Conservation (phyloP, 2,113 vertebrate genomes). For the Poecilia latipinna region DNA sequence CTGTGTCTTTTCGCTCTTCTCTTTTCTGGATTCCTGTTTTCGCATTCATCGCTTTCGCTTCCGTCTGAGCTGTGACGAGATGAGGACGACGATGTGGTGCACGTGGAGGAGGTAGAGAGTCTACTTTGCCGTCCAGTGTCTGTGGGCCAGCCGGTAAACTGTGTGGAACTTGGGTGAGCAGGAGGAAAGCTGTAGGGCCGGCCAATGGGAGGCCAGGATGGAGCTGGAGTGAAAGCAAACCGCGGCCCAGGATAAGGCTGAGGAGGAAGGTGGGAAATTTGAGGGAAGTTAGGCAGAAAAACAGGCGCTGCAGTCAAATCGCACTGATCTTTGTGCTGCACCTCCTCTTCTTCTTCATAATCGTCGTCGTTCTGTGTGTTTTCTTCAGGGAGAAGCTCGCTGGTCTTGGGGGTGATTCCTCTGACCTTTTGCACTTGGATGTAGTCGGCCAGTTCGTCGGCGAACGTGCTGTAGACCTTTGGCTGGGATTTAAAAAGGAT, state of each 20-base stretch:
- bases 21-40: slow-evolving; percentile 53
- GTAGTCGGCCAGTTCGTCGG: slow-evolving; percentile 86
- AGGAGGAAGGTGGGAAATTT: slow-evolving; percentile 14
- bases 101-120: slow-evolving; percentile 58
- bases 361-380: slow-evolving; percentile 41
- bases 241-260: slow-evolving; percentile 28
- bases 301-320: background rate
- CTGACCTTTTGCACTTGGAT: slow-evolving; percentile 84
- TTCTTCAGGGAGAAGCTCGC: slow-evolving; percentile 41
- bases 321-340: background rate
- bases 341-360: slow-evolving; percentile 22
- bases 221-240: slow-evolving; percentile 43
- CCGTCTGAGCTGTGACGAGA: slow-evolving; percentile 55
- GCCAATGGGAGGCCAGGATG: slow-evolving; percentile 10
- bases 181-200: slow-evolving; percentile 41
- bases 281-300: background rate
- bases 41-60: slow-evolving; percentile 54
- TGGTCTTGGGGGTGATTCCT: slow-evolving; percentile 78
- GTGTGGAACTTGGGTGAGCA: background rate
- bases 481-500: slow-evolving; percentile 80
- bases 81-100: slow-evolving; percentile 46
- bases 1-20: slow-evolving; percentile 40
- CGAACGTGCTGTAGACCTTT: slow-evolving; percentile 82
- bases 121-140: slow-evolving; percentile 48
- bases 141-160: slow-evolving; percentile 2